Evolutionary conservation across 2,888 invertebrate species (phyloP).

Genomic region (Calameuta idolon): DNA sequence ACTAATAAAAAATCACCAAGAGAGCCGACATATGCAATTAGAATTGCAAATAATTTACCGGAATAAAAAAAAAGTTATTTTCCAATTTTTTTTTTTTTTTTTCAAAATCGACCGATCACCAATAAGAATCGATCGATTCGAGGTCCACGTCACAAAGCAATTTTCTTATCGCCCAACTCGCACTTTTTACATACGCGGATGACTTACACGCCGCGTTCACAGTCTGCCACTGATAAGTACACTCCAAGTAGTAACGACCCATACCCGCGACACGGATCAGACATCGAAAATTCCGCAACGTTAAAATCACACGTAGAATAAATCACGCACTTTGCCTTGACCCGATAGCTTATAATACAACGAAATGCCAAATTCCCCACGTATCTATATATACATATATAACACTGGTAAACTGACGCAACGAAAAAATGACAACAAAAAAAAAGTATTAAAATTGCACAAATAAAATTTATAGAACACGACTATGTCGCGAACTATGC

Average conservation of each 20-base stretch:
- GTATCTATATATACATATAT: background rate
- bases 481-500: background rate
- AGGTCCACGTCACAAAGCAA: background rate
- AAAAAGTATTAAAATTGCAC: background rate
- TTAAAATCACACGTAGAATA: background rate
- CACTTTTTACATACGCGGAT: background rate
- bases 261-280: background rate
- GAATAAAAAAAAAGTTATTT: background rate
- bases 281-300: background rate
- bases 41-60: background rate
- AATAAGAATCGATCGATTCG: background rate
- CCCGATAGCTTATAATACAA: background rate
- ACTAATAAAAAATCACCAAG: no score
- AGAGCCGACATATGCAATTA: background rate
- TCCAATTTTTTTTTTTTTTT: no score
- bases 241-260: background rate
- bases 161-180: background rate
- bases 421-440: background rate
- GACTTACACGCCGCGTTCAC: background rate
- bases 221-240: background rate
- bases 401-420: background rate
- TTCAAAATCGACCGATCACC: background rate
- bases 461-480: background rate
- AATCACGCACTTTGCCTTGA: background rate
- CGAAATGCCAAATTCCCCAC: background rate